Evolutionary conservation across 2,113 vertebrate genomes (phyloP).

Genomic region (Macheiramphus alcinus): DNA sequence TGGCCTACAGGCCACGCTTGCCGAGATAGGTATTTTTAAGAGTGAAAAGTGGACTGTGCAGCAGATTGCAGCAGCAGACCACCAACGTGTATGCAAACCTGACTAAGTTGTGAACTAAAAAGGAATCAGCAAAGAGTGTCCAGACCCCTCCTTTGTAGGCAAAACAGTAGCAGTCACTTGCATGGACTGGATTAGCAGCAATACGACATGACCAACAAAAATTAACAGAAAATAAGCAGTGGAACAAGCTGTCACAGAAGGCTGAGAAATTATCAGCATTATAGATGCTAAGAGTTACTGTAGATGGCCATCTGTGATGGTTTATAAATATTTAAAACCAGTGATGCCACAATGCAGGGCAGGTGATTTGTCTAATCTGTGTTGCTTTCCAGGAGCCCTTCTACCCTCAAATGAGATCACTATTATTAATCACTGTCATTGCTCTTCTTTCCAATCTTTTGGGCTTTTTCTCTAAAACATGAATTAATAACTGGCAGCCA

Average conservation of each 20-base stretch:
- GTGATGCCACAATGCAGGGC: not conserved
- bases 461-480: not conserved
- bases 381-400: not conserved
- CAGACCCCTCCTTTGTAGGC: not conserved
- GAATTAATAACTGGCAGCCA: not conserved
- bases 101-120: not conserved
- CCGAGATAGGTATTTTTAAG: not conserved
- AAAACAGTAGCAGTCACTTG: not conserved
- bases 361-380: not conserved
- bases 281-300: not conserved
- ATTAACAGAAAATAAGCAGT: not conserved
- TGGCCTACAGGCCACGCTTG: not conserved
- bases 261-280: not conserved
- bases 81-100: not conserved
- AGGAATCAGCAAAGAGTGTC: not conserved
- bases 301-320: not conserved
- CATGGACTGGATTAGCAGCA: not conserved
- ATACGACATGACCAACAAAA: not conserved
- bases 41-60: not conserved
- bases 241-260: not conserved
- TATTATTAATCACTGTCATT: not conserved
- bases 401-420: not conserved
- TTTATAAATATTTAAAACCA: not conserved
- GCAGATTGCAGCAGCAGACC: not conserved
- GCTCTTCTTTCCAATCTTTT: not conserved